phyloP scores from a whole-genome alignment of 2,797 vertebrate species.

The Botia almorhae region DNA sequence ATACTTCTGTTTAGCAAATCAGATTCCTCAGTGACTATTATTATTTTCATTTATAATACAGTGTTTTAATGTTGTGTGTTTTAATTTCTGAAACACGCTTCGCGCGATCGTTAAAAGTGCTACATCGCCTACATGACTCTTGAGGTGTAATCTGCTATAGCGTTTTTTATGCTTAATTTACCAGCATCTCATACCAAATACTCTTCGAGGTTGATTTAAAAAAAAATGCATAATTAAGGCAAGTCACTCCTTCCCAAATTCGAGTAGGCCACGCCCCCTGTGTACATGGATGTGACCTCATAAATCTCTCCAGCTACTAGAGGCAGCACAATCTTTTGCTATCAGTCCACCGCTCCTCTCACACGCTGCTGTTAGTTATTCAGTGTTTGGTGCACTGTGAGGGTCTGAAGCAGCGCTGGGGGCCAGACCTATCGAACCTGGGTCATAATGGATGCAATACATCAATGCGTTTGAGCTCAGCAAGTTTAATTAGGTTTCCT shows the following conservation, averaged over 20 bases:
- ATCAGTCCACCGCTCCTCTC: slow-evolving; percentile 61
- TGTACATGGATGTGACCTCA: slow-evolving; percentile 47
- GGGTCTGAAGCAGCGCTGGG: slow-evolving; percentile 84
- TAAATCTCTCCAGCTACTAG: slow-evolving; percentile 68
- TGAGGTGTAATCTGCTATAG: too few relatives aligned
- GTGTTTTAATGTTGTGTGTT: not conserved
- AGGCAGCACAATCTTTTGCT: slow-evolving; percentile 70
- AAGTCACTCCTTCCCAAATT: not conserved
- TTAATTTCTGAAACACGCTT: not conserved
- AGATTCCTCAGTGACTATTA: not conserved
- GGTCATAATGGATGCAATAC: slow-evolving; percentile 98
- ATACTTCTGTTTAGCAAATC: not conserved
- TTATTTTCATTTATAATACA: not conserved
- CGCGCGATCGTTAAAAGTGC: not conserved
- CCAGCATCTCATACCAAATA: not conserved
- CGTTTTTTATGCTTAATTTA: not conserved
- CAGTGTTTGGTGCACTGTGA: slow-evolving; percentile 89
- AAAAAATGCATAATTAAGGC: not conserved
- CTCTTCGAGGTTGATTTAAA: not conserved
- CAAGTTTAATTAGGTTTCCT: slow-evolving; percentile 99
- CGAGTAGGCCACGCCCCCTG: not conserved
- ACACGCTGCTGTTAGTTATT: slow-evolving; percentile 88
- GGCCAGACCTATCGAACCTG: slow-evolving; percentile 92
- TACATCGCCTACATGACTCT: not conserved
- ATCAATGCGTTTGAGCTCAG: slow-evolving; percentile 99